phyloP scores from a whole-genome alignment of 2,797 vertebrate species.

The Mormyrus hasselquistii region DNA sequence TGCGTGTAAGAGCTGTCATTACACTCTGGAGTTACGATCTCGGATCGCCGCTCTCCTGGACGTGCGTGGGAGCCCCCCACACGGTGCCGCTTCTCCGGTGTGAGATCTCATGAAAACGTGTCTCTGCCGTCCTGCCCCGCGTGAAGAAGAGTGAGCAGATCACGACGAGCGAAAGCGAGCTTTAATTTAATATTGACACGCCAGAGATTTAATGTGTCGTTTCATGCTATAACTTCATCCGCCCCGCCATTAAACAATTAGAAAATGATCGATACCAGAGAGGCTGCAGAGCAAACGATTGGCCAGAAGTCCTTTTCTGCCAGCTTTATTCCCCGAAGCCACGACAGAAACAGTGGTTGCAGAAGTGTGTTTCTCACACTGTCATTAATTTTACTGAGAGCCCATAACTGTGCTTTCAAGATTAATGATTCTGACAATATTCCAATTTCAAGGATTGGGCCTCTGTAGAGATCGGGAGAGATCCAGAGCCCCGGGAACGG shows the following conservation, averaged over 20 bases:
- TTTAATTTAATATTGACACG: constrained; percentile 1
- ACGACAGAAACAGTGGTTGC: not conserved
- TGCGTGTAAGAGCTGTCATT: constrained; percentile 4
- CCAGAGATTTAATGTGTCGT: constrained; percentile 14
- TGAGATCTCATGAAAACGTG: not conserved
- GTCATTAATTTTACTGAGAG: constrained; percentile 17
- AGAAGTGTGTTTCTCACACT: constrained; percentile 5
- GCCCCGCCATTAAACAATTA: constrained; percentile 17
- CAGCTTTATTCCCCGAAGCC: not conserved
- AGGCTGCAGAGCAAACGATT: constrained; percentile 1
- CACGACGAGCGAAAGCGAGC: not conserved
- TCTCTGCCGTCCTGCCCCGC: not conserved
- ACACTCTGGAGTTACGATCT: not conserved
- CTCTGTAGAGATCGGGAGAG: not conserved
- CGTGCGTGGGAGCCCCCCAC: not conserved
- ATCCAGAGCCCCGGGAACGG: not conserved
- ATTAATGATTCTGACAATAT: constrained; percentile 23
- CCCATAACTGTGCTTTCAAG: constrained; percentile 7
- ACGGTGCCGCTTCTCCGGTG: not conserved
- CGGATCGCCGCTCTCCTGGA: not conserved
- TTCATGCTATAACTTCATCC: not conserved
- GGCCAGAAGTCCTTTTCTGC: not conserved
- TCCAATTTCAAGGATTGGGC: constrained; percentile 15
- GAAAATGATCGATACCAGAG: constrained; percentile 6
- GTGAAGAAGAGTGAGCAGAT: not conserved